Base-by-base conservation (phyloP, 1,140 invertebrate genomes). In the Sipha flava region DNA sequence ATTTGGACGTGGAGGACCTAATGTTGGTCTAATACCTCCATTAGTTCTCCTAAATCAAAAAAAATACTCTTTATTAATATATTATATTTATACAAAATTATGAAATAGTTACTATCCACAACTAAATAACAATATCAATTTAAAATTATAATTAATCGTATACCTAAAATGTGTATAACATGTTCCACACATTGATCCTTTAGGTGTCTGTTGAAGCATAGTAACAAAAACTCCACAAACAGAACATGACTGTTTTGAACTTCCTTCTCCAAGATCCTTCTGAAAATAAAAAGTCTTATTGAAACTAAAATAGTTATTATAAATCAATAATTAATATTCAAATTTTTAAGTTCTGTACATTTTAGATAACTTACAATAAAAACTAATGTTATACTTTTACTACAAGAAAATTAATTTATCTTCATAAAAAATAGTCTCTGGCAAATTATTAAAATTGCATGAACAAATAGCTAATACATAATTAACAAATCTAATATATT, bases 131-230 rank as follows among this genome's bases (percentile, higher is more conserved):
- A n/a, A n/a, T n/a, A n/a, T n/a, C n/a, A n/a, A n/a, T n/a, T n/a
- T n/a, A n/a, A n/a, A n/a, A n/a, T n/a, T n/a, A n/a, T n/a, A n/a
- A n/a, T 54, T 21, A 1, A 79, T 29, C 62, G 26, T 86, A 86
- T 89, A 93, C 91, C 90, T 92, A 90, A 90, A 92, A 86, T 93
- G 92, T 85, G 91, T 90, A 87, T 90, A 92, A 86, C 93, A 94
- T 82, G 91, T 91, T 85, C 90, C 89, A 88, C 93, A 94, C 84
- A 93, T 87, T 85, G 86, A 87, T 84, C 92, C 93, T 86, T 94
- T 94, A 68, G 91, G 88, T 80, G 92, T 92, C 82, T 89, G 87
- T 85, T 92, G 90, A 82, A 92, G 87, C 83, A 90, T 88, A 84
- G 91, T 90, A 85, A 90, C 92, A 84, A 88, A 87, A 85, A 93